Base-by-base conservation (phyloP, 1,140 invertebrate species). In the Pantala flavescens region DNA sequence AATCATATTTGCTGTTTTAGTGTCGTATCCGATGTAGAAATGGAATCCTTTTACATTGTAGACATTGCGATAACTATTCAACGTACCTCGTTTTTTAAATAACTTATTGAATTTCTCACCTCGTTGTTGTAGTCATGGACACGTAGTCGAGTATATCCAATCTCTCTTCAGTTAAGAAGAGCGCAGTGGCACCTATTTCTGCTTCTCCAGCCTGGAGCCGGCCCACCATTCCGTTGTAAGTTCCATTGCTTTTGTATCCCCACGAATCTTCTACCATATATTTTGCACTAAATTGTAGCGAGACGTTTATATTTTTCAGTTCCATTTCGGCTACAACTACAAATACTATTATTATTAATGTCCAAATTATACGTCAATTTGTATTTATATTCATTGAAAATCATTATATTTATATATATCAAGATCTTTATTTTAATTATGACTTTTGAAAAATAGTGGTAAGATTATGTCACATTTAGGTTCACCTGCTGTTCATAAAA, bases 231-330 rank as follows among this genome's bases (percentile, higher is more conserved):
- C 75, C 75, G 21, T 23, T 72, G 73, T 73, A 76, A 10, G 71
- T 71, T 11, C 75, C 75, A 55, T 76, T 76, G 3, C 23, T 42
- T 14, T 55, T 14, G 42, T 76, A 76, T 11, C 75, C 75, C 75
- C 75, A 76, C 19, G 70, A 55, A 73, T 74, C 42, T 23, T 55
- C 73, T 1, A 72, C 16, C 2, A 71, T 11, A 19, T 71, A 49
- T 23, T 72, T n/a, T 21, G 43, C 63, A 63, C 75, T 76, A 24
- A 10, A 74, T 36, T 9, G 28, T 5, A 36, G 49, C 5, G 2
- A 16, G 3, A 12, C 49, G 12, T 19, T 19, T 16, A 63, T 7
- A 9, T 16, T 11, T 11, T 49, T 49, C 16, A 16, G 43, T 9
- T 49, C 10, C 16, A 49, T 49, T 49, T 16, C 10, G 16, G 16